Conservation (phyloP, 2,888 invertebrate species). For the Exephanes ischioxanthus region DNA sequence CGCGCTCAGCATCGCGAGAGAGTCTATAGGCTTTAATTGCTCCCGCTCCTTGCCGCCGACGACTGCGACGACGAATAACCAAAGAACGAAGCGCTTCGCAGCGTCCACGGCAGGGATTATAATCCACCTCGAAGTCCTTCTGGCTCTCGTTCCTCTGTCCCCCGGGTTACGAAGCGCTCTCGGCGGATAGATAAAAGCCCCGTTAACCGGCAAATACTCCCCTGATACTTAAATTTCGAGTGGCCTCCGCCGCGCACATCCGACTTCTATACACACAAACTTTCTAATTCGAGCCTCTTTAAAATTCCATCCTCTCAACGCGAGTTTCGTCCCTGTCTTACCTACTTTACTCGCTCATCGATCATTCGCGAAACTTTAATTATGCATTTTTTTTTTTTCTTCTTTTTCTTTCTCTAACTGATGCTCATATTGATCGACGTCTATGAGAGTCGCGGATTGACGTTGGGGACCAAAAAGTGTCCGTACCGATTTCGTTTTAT, state of each 20-base stretch:
- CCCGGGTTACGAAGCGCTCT: background rate
- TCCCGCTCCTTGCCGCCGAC: slow-evolving; percentile 47
- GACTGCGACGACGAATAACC: slow-evolving; percentile 59
- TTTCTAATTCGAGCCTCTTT: slow-evolving; percentile 57
- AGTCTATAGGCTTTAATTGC: slow-evolving; percentile 66
- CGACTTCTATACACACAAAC: slow-evolving; percentile 28
- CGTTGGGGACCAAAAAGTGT: background rate
- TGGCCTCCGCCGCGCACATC: slow-evolving; percentile 46
- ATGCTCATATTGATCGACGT: slow-evolving; percentile 51
- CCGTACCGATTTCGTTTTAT: slow-evolving; percentile 23
- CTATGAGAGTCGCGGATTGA: background rate
- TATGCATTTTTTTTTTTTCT: slow-evolving; percentile 17
- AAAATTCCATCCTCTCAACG: slow-evolving; percentile 21
- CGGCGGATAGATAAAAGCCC: slow-evolving; percentile 33
- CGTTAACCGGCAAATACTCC: slow-evolving; percentile 33
- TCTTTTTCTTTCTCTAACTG: slow-evolving; percentile 10
- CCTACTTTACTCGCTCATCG: slow-evolving; percentile 18
- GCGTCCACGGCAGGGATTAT: slow-evolving; percentile 55
- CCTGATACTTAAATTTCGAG: slow-evolving; percentile 51
- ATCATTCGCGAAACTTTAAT: slow-evolving; percentile 39
- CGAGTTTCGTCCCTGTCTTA: background rate
- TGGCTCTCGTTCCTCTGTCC: slow-evolving; percentile 3
- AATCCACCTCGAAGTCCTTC: slow-evolving; percentile 45
- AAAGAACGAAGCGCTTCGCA: slow-evolving; percentile 51
- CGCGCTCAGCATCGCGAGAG: slow-evolving; percentile 54